Conservation (phyloP, 1,140 invertebrate genomes). For the Nebria ingens region DNA sequence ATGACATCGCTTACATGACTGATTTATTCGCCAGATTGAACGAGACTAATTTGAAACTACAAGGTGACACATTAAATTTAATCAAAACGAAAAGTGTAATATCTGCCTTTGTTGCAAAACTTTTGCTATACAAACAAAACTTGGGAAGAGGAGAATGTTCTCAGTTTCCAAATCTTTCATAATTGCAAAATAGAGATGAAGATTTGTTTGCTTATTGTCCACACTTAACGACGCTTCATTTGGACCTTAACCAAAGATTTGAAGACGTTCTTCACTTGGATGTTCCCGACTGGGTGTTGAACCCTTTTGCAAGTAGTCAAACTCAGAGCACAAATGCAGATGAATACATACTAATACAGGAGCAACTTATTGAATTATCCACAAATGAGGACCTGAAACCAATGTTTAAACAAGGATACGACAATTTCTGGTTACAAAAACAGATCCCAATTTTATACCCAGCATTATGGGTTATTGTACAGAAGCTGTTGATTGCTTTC, state of each 20-base stretch:
- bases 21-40: slow-evolving; percentile 14
- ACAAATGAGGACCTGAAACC: slow-evolving; percentile 19
- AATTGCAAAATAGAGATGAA: slow-evolving; percentile 13
- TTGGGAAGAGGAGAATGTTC: slow-evolving; percentile 15
- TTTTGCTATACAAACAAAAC: slow-evolving; percentile 16
- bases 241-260: slow-evolving; percentile 18
- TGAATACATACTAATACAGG: slow-evolving; percentile 17
- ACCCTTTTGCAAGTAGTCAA: slow-evolving; percentile 18
- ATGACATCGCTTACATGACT: background rate
- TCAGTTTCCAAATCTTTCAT: slow-evolving; percentile 16
- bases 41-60: slow-evolving; percentile 14
- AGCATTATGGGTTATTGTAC: slow-evolving; percentile 17
- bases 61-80: slow-evolving; percentile 15
- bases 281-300: slow-evolving; percentile 18
- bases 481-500: slow-evolving; percentile 18
- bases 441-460: slow-evolving; percentile 17
- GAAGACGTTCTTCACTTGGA: slow-evolving; percentile 19
- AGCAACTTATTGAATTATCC: slow-evolving; percentile 18
- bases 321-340: slow-evolving; percentile 24
- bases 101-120: slow-evolving; percentile 21
- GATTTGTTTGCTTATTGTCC: slow-evolving; percentile 5
- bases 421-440: slow-evolving; percentile 18
- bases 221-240: slow-evolving; percentile 12
- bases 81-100: slow-evolving; percentile 17
- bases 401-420: slow-evolving; percentile 18